Evolutionary conservation across 2,888 invertebrate genomes (phyloP), one percentile per base, ranked within the genome.

Genomic region (Melitaea athalia): DNA sequence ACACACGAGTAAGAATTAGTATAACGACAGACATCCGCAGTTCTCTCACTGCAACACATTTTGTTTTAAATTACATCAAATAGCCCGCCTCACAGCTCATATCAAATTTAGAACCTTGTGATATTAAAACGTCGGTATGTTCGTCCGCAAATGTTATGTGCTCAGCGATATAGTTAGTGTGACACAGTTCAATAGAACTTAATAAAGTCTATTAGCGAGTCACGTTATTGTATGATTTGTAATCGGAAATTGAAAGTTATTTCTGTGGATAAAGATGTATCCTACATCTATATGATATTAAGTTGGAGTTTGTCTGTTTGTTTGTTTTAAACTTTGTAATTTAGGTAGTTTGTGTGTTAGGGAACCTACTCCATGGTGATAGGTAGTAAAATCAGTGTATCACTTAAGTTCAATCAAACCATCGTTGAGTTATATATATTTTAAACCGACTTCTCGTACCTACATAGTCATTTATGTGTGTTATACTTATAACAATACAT

Each of bases 1-100:
- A 55, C 55, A 10, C n/a, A 38, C 53, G 5, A 12, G 31, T 53
- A 55, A 55, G 33, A 33, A n/a, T 33, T 17, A n/a, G 33, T 0
- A 7, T 55, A 55, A 55, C 33, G 55, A 33, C 55, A 55, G 1
- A 55, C 33, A 55, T 55, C 55, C 55, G 63, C 65, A 65, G 63
- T 43, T 43, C 31, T 47, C 52, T 64, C 63, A 43, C 60, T 64
- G 52, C n/a, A 66, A 61, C 55, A 6, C 17, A 45, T 60, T 63
- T 64, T 75, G 73, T 75, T 72, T 74, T 75, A 73, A 72, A 75
- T 73, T 73, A 69, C 69, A 64, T 70, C 60, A 68, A 70, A 68
- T 59, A 17, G 42, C 24, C 60, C 64, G 50, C 24, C 45, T 43
- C 12, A 11, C 14, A 8, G 31, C 17, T 3, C 52, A 52, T 17